Evolutionary conservation across 1,140 invertebrate genomes (phyloP).

Genomic region (Leptoteleia sp.): DNA sequence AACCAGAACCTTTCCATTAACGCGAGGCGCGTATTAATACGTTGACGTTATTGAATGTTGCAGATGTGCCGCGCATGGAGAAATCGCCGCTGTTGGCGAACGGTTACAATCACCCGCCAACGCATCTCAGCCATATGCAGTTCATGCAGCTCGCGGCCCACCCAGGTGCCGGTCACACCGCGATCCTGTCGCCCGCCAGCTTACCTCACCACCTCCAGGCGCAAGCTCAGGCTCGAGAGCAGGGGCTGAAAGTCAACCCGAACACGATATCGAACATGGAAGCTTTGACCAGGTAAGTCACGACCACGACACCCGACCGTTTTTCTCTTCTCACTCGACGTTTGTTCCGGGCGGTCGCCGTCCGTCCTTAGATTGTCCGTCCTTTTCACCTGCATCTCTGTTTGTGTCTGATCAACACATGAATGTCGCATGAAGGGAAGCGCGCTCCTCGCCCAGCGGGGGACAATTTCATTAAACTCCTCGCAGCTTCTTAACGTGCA

Average conservation of each 20-base stretch:
- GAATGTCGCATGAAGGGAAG: constrained; percentile 54
- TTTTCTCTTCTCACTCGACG: no score
- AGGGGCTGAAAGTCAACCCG: constrained; percentile 85
- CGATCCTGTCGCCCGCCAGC: constrained; percentile 93
- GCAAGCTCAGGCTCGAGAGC: constrained; percentile 79
- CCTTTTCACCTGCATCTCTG: constrained; percentile 53
- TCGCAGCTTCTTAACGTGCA: constrained; percentile 60
- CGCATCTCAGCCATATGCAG: constrained; percentile 93
- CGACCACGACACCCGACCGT: no score
- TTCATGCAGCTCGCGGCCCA: constrained; percentile 91
- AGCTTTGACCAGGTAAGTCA: constrained; percentile 88
- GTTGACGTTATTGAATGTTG: constrained; percentile 73
- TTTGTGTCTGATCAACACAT: constrained; percentile 40
- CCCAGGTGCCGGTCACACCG: constrained; percentile 85
- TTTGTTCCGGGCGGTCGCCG: constrained; percentile 28
- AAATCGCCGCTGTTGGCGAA: constrained; percentile 95
- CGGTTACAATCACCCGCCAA: constrained; percentile 96
- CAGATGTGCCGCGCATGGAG: constrained; percentile 92
- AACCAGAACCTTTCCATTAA: neutral
- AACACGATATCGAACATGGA: constrained; percentile 89
- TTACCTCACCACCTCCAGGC: constrained; percentile 87
- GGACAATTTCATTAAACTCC: constrained; percentile 76
- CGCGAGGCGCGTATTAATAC: constrained; percentile 2
- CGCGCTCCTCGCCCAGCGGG: constrained; percentile 68
- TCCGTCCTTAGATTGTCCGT: constrained; percentile 53